These are phyloP conservation scores for Isotomurus palustris DNA, from an alignment of 2,888 invertebrate genomes.

Conservation along the genomic window DNA sequence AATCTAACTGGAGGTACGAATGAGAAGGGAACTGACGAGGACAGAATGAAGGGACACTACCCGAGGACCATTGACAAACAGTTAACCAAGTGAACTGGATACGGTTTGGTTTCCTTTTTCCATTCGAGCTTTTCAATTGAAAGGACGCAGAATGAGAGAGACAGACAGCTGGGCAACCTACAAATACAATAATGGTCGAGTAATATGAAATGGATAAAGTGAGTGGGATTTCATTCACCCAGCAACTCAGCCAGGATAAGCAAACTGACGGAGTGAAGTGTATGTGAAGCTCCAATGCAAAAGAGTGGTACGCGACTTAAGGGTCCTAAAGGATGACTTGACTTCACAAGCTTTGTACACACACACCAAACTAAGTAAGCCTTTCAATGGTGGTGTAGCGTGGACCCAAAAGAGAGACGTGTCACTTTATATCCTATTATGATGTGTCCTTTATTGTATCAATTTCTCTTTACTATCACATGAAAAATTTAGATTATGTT, in stretches of 20 bases:
- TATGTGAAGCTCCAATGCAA: too few species aligned
- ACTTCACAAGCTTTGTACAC: neutral
- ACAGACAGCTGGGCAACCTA: conserved; percentile 9
- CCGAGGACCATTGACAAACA: neutral
- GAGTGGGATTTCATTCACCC: too few species aligned
- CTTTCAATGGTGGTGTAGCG: too few species aligned
- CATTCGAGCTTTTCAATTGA: neutral
- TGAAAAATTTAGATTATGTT: neutral
- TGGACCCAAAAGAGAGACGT: neutral
- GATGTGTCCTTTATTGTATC: conserved; percentile 9
- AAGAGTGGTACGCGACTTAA: too few species aligned
- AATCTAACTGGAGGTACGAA: too few species aligned
- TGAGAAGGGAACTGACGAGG: too few species aligned
- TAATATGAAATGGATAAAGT: conserved; percentile 12
- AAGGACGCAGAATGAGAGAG: neutral
- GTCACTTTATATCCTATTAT: conserved; percentile 13
- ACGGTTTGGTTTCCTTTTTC: conserved; percentile 11
- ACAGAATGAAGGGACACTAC: neutral
- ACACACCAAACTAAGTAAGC: too few species aligned
- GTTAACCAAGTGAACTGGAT: conserved; percentile 8
- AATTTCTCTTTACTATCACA: neutral
- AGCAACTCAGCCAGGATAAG: too few species aligned
- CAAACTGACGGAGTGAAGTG: too few species aligned
- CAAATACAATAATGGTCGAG: conserved; percentile 7
- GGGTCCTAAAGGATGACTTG: neutral